phyloP scores from a whole-genome alignment of 92 coral and sea anemone species.

The Isaurus tuberculatus region DNA sequence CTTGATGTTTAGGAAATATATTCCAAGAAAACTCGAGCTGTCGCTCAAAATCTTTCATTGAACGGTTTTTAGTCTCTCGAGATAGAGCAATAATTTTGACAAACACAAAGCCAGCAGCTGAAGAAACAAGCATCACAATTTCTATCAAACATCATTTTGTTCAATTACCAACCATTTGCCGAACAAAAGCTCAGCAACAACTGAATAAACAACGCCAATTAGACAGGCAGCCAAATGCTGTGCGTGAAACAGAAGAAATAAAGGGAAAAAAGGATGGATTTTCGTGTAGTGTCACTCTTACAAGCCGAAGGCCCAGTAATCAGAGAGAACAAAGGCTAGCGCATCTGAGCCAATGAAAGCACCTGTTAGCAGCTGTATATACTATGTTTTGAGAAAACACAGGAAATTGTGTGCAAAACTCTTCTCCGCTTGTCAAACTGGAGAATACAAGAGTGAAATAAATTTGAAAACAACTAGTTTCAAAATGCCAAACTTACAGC shows the following conservation, averaged over 20 bases:
- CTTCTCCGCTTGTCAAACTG: conserved; percentile 85
- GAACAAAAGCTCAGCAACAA: conserved; percentile 83
- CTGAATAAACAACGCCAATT: conserved; percentile 92
- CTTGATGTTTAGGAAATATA: background rate
- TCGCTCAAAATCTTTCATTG: conserved; percentile 42
- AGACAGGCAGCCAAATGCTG: conserved; percentile 82
- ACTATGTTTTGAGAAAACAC: conserved; percentile 73
- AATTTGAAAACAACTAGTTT: conserved; percentile 55
- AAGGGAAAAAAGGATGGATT: conserved; percentile 67
- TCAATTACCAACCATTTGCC: conserved; percentile 96
- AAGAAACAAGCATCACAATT: conserved; percentile 85
- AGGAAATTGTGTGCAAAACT: conserved; percentile 91
- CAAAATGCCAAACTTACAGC: conserved; percentile 4
- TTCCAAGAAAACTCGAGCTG: conserved; percentile 33
- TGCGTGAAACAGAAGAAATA: conserved; percentile 72
- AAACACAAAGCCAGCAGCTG: conserved; percentile 74
- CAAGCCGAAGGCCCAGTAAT: conserved; percentile 76
- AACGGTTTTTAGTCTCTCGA: conserved; percentile 39
- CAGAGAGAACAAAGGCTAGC: conserved; percentile 70
- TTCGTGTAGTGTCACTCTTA: conserved; percentile 80
- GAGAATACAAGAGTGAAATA: conserved; percentile 69
- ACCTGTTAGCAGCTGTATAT: conserved; percentile 93
- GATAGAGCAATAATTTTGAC: conserved; percentile 47
- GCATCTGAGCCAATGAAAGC: conserved; percentile 86
- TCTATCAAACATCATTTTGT: conserved; percentile 89